phyloP scores from a whole-genome alignment of 2,113 vertebrate genomes.

The Tyto alba region DNA sequence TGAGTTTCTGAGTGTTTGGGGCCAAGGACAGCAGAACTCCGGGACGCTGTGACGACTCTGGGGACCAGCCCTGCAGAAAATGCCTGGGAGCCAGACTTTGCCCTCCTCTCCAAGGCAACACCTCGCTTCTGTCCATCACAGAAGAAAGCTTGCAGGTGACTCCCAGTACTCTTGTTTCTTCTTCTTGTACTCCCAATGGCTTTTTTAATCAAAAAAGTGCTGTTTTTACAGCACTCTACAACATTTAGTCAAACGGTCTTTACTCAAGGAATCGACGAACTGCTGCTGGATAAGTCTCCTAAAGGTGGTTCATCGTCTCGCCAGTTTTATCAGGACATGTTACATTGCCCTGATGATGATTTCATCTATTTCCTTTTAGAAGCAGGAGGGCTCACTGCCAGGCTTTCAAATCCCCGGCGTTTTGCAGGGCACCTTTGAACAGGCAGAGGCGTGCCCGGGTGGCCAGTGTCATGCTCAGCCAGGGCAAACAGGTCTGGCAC shows the following conservation, averaged over 20 bases:
- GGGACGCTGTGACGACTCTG: not conserved
- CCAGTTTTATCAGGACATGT: rapidly evolving
- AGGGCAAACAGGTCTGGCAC: not conserved
- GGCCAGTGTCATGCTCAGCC: not conserved
- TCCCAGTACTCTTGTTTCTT: not conserved
- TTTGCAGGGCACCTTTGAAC: not conserved
- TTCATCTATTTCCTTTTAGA: not conserved
- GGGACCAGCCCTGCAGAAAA: not conserved
- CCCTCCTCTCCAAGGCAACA: not conserved
- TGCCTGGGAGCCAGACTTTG: not conserved
- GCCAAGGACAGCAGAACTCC: not conserved
- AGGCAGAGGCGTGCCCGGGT: not conserved
- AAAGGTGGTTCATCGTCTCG: not conserved
- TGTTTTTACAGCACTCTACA: not conserved
- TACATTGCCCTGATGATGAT: not conserved
- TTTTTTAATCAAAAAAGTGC: rapidly evolving
- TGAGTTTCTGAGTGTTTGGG: not conserved
- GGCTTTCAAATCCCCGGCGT: not conserved
- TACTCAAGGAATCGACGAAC: not conserved
- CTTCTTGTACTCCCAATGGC: not conserved
- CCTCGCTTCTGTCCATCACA: not conserved
- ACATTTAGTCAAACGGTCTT: not conserved
- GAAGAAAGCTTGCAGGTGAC: not conserved
- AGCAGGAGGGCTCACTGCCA: not conserved
- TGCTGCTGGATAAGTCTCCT: not conserved